Base-by-base conservation (phyloP, 2,888 invertebrate species). In the Diabrotica balteata region DNA sequence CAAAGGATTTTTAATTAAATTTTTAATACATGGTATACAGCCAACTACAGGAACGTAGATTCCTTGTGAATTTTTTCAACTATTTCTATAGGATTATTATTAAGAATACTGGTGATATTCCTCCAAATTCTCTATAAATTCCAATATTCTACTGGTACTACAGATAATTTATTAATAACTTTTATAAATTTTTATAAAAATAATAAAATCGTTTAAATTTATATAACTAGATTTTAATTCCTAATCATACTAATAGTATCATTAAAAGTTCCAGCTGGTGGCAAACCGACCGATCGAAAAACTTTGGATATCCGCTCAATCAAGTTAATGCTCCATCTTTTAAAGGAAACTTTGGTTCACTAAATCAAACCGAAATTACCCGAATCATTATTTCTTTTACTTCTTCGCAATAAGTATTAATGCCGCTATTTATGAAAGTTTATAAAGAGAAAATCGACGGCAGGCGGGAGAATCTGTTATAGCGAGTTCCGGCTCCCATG, bases 381-480 rank as follows among this genome's bases (percentile, higher is more conserved):
- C 43, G 44, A 63, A 63, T 63, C 63, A 32, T 32, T 32, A 51
- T 63, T 57, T 63, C 63, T 63, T 57, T 57, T 47, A 55, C 63
- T 55, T 63, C 57, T 63, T 50, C 49, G 57, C 49, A 63, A 63
- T 63, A 63, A 63, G 63, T 63, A 63, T 63, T 63, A 63, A 63
- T 50, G 43, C 62, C 53, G 46, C 44, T 50, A 63, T 63, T 63
- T 57, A 49, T 22, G 50, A 63, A 63, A 63, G 11, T 63, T 47
- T 7, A 32, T 55, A 49, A 63, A 45, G 57, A 55, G 63, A 63
- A 63, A 57, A 57, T 54, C 63, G 63, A 63, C 50, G 43, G 42
- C 53, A 17, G n/a, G 10, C 5, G 8, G 10, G 52, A 52, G 32
- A 52, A 52, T 17, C 22, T 7, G 52, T 52, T 22, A 8, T 7